Base-by-base conservation (phyloP, 23 tunicate genomes). In the Diplosoma virens region DNA sequence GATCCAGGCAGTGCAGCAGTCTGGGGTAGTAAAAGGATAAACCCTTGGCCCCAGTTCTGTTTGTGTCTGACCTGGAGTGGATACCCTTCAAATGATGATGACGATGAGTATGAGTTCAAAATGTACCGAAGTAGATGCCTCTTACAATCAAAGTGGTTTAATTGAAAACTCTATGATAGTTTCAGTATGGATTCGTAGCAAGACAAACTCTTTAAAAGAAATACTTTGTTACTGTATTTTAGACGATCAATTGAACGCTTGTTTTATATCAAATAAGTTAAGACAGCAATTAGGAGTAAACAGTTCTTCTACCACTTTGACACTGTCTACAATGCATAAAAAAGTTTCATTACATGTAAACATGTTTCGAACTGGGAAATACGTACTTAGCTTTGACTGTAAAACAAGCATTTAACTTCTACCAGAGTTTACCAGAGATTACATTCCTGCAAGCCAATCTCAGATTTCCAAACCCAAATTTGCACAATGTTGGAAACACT, bases 121-220 rank as follows among this genome's bases (percentile, higher is more conserved):
- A 22, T 67, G 74, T 22, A 37, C 52, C 3, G 74, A 67, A 35
- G 74, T 67, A 16, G 35, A 52, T 23, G 52, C 11, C 14, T 9
- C 14, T 16, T 11, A 7, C 23, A 36, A 67, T 29, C 3, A 30
- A 3, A n/a, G 6, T n/a, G 9, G 6, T 27, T 50, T 24, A 17
- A 2, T 35, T 67, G 74, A 67, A 50, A 67, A 67, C 52, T 67
- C 74, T 26, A 67, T 67, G 74, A 67, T 67, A 2, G 20, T 67
- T 3, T 52, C 74, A 3, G 26, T 67, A 3, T 35, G 74, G 52
- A 37, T 67, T 36, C 52, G 52, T 5, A 67, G 74, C 26, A 67
- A 67, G 5, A 50, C 17, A 6, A 34, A 25, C 17, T 27, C 74
- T 2, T 25, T 6, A 5, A 67, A 67, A 21, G 74, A 67, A 67